Evolutionary conservation across 2,888 invertebrate genomes (phyloP), one percentile per base, ranked within the genome.

Genomic region (Pogonocherus hispidulus): DNA sequence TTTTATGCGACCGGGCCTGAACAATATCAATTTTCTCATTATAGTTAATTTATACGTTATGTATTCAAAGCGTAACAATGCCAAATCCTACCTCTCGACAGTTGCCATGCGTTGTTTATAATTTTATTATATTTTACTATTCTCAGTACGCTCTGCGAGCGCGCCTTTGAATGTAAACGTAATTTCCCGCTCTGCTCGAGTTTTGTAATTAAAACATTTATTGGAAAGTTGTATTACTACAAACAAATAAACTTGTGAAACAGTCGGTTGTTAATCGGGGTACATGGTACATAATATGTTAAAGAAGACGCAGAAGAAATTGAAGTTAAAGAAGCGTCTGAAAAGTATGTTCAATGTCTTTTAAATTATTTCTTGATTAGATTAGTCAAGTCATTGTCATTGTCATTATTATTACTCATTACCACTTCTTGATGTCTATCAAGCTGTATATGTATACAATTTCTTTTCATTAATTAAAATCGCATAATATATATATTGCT

Each of bases 21-120:
- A 46, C 27, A 46, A 47, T 27, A 59, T 59, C 59, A 59, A 59
- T 59, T 59, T 59, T 59, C 59, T 59, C 59, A 59, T 59, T 59
- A 35, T 44, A 35, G 47, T 59, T 59, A 59, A 47, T 59, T 57
- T 46, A 22, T 57, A 22, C 27, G 57, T 57, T 59, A 57, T n/a
- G 18, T 57, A 44, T 59, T 59, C 35, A 47, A 59, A 46, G 46
- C 35, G 16, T 8, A 59, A 47, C 35, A 46, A 46, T 32, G 46
- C 18, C 47, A 35, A 47, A 59, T 59, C 47, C 47, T 59, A 59
- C 59, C 32, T 57, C 22, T 41, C 41, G 41, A n/a, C 41, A 59
- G 27, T 47, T 47, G 59, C 18, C 59, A 47, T 59, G 59, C 59
- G 59, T 59, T 59, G 59, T 59, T 59, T 59, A 59, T 59, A 19